A percentile compares a stretch with the other conserved stretches of the same genome.
Conservation (phyloP, 2,797 vertebrate species). For the Sphenopsis melanotis region DNA sequence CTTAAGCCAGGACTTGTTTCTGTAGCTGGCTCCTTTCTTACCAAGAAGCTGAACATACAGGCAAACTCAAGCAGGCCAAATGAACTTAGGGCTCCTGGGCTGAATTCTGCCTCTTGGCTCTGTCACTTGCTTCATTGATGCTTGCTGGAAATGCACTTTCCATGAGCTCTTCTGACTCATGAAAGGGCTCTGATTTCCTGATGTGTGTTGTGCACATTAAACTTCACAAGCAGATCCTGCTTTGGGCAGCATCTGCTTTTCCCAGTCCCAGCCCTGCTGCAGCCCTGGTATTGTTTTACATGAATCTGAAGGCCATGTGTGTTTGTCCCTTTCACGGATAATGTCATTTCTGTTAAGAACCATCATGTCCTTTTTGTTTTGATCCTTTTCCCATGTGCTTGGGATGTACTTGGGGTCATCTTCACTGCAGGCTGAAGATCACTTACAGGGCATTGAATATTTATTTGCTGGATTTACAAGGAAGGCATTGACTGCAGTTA, state of each 20-base stretch:
- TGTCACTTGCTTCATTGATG: background rate
- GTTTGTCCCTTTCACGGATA: slow-evolving; percentile 21
- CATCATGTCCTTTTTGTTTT: slow-evolving; percentile 41
- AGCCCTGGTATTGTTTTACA: slow-evolving; percentile 51
- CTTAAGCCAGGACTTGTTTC: background rate
- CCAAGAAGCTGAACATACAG: background rate
- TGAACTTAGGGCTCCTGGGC: background rate
- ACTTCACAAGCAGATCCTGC: background rate
- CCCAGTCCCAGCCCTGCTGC: background rate
- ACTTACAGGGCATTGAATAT: background rate
- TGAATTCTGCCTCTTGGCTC: background rate
- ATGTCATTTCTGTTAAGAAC: background rate
- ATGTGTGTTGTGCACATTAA: background rate
- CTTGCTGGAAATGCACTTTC: background rate
- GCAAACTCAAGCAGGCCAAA: background rate
- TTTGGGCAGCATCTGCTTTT: slow-evolving; percentile 57
- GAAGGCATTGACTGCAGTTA: background rate
- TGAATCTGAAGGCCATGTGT: slow-evolving; percentile 56
- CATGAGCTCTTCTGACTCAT: background rate
- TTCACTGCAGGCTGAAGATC: slow-evolving; percentile 28
- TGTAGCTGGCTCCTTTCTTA: background rate
- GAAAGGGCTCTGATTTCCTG: slow-evolving; percentile 4
- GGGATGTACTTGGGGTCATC: slow-evolving; percentile 34
- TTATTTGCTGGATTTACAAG: background rate
- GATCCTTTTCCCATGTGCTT: slow-evolving; percentile 56